Percentiles rank a stretch among this genome's conserved stretches.
Evolutionary conservation across 2,113 vertebrate genomes (phyloP).

Genomic region (Neodontobutis hainanensis): DNA sequence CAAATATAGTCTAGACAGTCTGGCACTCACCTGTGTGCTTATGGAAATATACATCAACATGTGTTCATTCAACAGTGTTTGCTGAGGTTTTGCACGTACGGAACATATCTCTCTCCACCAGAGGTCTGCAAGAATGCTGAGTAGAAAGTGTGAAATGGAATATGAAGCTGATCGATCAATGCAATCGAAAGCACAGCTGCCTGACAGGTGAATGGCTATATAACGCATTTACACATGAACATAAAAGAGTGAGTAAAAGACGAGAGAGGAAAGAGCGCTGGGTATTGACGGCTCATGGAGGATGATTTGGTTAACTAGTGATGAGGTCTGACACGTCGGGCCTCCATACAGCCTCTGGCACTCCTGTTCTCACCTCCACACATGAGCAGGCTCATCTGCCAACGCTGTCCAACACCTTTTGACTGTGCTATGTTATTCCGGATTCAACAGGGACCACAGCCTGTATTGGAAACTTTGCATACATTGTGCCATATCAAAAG

Average conservation of each 20-base stretch:
- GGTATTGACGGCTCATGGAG: constrained; percentile 35
- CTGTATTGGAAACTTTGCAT: too few relatives aligned
- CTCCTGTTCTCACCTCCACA: constrained; percentile 57
- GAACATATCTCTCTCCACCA: constrained; percentile 1
- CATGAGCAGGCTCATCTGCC: constrained; percentile 40
- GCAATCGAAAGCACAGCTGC: not conserved
- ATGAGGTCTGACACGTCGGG: constrained; percentile 42
- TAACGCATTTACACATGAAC: not conserved
- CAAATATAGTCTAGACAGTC: constrained; percentile 49
- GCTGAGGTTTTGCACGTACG: constrained; percentile 8
- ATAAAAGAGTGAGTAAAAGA: constrained; percentile 1
- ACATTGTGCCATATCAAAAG: too few relatives aligned
- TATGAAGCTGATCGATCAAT: constrained; percentile 3
- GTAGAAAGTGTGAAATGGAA: not conserved
- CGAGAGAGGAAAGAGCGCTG: not conserved
- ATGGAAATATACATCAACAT: constrained; percentile 37
- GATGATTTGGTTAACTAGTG: constrained; percentile 40
- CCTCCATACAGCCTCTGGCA: constrained; percentile 49
- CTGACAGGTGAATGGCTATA: constrained; percentile 4
- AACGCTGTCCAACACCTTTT: not conserved
- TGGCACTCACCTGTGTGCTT: constrained; percentile 17
- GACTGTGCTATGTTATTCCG: too few relatives aligned
- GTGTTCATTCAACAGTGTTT: constrained; percentile 14
- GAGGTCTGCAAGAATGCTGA: not conserved
- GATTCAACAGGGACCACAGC: too few relatives aligned